Conservation (phyloP, 2,888 invertebrate species). For the Xestia sexstrigata region DNA sequence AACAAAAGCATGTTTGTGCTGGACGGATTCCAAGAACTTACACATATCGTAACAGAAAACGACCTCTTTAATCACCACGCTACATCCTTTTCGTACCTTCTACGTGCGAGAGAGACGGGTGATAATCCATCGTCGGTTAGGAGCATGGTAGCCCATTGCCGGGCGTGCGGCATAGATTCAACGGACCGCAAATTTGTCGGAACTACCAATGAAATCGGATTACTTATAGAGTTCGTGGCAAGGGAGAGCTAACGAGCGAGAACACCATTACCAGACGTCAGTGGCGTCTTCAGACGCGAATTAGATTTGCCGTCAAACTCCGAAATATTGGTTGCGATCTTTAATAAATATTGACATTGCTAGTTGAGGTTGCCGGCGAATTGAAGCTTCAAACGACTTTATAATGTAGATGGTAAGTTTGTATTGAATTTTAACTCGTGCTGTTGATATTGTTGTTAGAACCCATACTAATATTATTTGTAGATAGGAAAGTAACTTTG, state of each 20-base stretch:
- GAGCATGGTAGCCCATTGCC: conserved; percentile 71
- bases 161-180: conserved; percentile 77
- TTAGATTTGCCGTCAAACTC: conserved; percentile 74
- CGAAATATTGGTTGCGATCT: conserved; percentile 68
- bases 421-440: conserved; percentile 23
- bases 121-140: conserved; percentile 77
- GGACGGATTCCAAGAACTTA: conserved; percentile 71
- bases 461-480: not conserved
- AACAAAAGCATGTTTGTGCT: conserved; percentile 72
- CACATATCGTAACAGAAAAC: conserved; percentile 75
- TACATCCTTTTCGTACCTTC: conserved; percentile 67
- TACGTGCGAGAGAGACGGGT: conserved; percentile 70
- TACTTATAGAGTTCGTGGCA: conserved; percentile 81
- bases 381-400: conserved; percentile 40
- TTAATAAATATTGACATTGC: conserved; percentile 64
- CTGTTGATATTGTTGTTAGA: conserved; percentile 19
- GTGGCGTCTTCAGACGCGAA: conserved; percentile 75
- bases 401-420: conserved; percentile 31
- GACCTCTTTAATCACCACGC: conserved; percentile 75
- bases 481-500: not conserved
- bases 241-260: conserved; percentile 84
- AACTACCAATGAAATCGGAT: conserved; percentile 88
- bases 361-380: conserved; percentile 43
- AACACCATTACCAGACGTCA: conserved; percentile 82
- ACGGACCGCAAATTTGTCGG: conserved; percentile 89